Percentiles rank a stretch among this genome's conserved stretches.
Conservation (phyloP, 1,140 invertebrate genomes). For the Cyclargus thomasi region DNA sequence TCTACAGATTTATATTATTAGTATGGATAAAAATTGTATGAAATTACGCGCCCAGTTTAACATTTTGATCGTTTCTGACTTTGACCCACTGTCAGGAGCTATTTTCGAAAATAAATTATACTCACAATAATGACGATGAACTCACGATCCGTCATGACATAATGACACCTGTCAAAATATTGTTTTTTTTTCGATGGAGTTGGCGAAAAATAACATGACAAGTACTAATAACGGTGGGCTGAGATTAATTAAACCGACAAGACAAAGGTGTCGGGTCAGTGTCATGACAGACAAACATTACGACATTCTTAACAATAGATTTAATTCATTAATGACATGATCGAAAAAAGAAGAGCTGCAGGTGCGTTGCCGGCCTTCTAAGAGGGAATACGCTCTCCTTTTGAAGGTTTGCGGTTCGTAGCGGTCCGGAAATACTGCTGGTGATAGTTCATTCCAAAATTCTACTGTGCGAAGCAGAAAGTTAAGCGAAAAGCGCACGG, state of each 20-base stretch:
- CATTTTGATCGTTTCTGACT: no score
- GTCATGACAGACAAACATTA: neutral
- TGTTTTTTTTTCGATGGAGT: neutral
- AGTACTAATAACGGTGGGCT: neutral
- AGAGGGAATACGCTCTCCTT: no score
- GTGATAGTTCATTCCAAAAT: no score
- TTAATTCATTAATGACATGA: neutral
- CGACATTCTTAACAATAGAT: neutral
- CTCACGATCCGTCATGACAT: neutral
- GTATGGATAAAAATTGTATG: no score
- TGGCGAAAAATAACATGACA: conserved; percentile 6
- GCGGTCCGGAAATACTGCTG: no score
- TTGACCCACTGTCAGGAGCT: conserved; percentile 1
- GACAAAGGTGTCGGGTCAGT: neutral
- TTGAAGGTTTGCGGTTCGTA: no score
- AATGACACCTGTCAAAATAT: conserved; percentile 3
- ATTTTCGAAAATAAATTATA: neutral
- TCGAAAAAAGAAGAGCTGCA: no score
- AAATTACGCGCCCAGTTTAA: no score
- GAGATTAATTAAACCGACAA: neutral
- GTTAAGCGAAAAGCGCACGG: no score
- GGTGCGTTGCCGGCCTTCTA: no score
- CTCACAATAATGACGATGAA: conserved; percentile 1
- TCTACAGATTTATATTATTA: no score
- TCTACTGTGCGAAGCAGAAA: no score